A percentile compares a stretch with the other conserved stretches of the same genome.
Evolutionary conservation across 2,888 invertebrate species (phyloP).

Genomic region (Athalia rosae): DNA sequence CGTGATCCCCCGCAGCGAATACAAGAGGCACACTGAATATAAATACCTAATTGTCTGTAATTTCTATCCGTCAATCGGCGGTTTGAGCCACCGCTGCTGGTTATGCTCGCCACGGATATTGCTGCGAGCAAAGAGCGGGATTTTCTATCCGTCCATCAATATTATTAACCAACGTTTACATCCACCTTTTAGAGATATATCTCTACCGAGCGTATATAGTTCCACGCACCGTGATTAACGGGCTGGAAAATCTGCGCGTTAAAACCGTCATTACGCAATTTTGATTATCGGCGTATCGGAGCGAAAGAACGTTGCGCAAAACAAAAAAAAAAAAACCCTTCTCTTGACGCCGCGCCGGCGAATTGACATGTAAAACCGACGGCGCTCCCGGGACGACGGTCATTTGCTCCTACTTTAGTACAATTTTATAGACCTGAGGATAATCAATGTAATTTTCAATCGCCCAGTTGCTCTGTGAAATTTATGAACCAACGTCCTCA

Average conservation of each 20-base stretch:
- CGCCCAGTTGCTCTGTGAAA: neutral
- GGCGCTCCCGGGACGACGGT: neutral
- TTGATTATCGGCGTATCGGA: slow-evolving; percentile 2
- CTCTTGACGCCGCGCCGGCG: neutral
- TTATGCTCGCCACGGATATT: neutral
- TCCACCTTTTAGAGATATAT: neutral
- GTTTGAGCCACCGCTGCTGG: no score
- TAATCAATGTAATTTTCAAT: slow-evolving; percentile 19
- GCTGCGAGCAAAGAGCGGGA: no score
- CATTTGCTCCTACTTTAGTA: neutral
- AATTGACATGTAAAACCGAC: slow-evolving; percentile 24
- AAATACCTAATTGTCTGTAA: neutral
- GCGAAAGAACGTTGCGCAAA: neutral
- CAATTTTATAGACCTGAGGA: slow-evolving; percentile 10
- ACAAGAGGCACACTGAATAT: neutral
- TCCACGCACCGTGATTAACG: neutral
- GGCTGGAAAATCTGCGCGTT: slow-evolving; percentile 35
- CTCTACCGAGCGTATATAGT: neutral
- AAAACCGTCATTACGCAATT: slow-evolving; percentile 6
- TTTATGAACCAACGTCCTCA: neutral
- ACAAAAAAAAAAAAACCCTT: neutral
- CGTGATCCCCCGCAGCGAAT: slow-evolving; percentile 12
- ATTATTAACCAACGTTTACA: neutral
- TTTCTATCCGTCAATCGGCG: neutral
- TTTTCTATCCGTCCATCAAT: no score